phyloP scores from a whole-genome alignment of 2,888 invertebrate genomes.

The Mythimna impura region DNA sequence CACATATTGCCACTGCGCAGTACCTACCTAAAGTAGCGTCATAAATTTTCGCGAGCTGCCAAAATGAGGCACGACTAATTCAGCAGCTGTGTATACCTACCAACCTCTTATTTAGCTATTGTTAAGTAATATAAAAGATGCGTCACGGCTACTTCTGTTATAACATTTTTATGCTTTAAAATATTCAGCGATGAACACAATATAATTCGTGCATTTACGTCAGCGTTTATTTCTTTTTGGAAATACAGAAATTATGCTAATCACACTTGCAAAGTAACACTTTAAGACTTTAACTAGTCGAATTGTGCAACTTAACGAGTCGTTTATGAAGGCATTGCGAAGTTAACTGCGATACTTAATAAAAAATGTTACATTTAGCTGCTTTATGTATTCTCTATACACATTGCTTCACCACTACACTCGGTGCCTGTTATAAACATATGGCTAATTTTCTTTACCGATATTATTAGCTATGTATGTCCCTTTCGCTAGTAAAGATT shows the following conservation, averaged over 20 bases:
- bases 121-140: constrained; percentile 11
- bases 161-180: constrained; percentile 10
- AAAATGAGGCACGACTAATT: neutral
- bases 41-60: neutral
- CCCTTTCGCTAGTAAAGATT: neutral
- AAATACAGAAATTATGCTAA: constrained; percentile 51
- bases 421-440: neutral
- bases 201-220: constrained; percentile 23
- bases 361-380: constrained; percentile 15
- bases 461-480: constrained; percentile 4
- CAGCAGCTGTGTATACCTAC: constrained; percentile 9
- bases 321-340: constrained; percentile 48
- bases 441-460: neutral
- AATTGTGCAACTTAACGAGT: constrained; percentile 54
- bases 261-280: constrained; percentile 28
- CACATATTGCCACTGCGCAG: neutral
- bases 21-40: neutral
- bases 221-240: constrained; percentile 33
- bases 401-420: neutral
- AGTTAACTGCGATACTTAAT: constrained; percentile 26
- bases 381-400: constrained; percentile 17
- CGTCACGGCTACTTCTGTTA: constrained; percentile 25
- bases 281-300: constrained; percentile 28
- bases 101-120: constrained; percentile 1
- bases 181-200: constrained; percentile 42